These are phyloP conservation scores for Thyatira batis DNA, from an alignment of 2,888 invertebrate species.

Conservation along the genomic window DNA sequence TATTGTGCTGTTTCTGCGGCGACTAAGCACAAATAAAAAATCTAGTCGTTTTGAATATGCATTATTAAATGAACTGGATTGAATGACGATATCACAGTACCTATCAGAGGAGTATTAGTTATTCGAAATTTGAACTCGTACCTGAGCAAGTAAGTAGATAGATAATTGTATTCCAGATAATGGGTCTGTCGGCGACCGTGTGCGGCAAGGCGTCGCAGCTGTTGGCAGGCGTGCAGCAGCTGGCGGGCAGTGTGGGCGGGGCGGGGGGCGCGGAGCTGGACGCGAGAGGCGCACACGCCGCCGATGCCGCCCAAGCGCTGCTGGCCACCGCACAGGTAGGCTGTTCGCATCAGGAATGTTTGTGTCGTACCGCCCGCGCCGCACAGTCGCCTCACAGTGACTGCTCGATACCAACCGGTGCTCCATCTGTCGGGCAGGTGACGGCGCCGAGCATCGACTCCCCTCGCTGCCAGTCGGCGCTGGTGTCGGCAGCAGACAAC, in stretches of 20 bases:
- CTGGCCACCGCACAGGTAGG: constrained; percentile 43
- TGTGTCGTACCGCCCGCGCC: neutral
- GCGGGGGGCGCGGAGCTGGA: constrained; percentile 34
- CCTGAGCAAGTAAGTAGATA: constrained; percentile 6
- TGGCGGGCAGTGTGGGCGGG: constrained; percentile 33
- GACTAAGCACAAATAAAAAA: too few species aligned
- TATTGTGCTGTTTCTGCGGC: too few species aligned
- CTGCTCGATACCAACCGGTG: neutral
- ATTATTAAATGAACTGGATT: too few species aligned
- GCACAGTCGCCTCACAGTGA: neutral
- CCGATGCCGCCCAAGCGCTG: constrained; percentile 37
- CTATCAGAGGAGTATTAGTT: too few species aligned
- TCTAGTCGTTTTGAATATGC: too few species aligned
- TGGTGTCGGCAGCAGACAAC: constrained; percentile 25
- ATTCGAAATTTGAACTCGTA: too few species aligned
- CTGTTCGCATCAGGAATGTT: neutral
- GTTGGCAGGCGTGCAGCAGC: constrained; percentile 36
- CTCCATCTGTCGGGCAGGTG: constrained; percentile 24
- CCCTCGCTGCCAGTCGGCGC: constrained; percentile 29
- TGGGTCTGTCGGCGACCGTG: constrained; percentile 39
- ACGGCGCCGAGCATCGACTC: constrained; percentile 35
- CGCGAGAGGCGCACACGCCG: constrained; percentile 26
- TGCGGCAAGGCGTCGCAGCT: constrained; percentile 43
- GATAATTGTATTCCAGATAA: constrained; percentile 16
- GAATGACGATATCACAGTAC: too few species aligned